Conservation (phyloP, 2,113 vertebrate genomes). For the Sakesphorus luctuosus region DNA sequence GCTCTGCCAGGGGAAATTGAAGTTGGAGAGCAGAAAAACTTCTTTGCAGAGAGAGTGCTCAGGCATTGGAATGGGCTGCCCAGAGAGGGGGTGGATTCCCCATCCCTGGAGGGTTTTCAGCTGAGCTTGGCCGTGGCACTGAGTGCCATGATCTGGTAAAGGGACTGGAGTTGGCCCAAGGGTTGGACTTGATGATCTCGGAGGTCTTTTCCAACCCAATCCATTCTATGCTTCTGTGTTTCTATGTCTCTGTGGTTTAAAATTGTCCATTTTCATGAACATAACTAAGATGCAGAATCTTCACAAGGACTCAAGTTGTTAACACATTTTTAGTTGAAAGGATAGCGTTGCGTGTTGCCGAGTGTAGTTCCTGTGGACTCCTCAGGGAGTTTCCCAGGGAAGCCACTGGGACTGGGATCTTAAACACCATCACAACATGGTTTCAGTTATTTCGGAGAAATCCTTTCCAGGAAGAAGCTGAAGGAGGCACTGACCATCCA, state of each 20-base stretch:
- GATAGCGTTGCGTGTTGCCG: not conserved
- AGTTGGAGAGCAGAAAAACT: too few relatives aligned
- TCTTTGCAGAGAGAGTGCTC: too few relatives aligned
- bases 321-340: not conserved
- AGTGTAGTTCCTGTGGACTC: not conserved
- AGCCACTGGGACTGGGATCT: not conserved
- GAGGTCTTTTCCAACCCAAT: too few relatives aligned
- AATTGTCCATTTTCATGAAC: not conserved
- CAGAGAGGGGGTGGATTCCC: too few relatives aligned
- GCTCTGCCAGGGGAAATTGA: too few relatives aligned
- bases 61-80: too few relatives aligned
- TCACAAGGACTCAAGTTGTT: not conserved
- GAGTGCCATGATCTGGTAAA: too few relatives aligned
- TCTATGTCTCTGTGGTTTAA: not conserved
- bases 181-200: too few relatives aligned
- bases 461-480: not conserved
- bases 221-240: too few relatives aligned
- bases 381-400: accelerated
- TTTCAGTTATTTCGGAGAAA: not conserved
- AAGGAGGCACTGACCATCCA: not conserved
- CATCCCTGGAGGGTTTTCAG: too few relatives aligned
- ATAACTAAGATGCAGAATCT: not conserved
- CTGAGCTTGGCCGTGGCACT: too few relatives aligned
- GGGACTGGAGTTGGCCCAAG: too few relatives aligned
- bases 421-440: accelerated